Percentiles rank a stretch among this genome's conserved stretches.
Evolutionary conservation across 30 jellyfish, hydroid and myxozoan genomes (phyloP).

Genomic region (Aurelia aurita): DNA sequence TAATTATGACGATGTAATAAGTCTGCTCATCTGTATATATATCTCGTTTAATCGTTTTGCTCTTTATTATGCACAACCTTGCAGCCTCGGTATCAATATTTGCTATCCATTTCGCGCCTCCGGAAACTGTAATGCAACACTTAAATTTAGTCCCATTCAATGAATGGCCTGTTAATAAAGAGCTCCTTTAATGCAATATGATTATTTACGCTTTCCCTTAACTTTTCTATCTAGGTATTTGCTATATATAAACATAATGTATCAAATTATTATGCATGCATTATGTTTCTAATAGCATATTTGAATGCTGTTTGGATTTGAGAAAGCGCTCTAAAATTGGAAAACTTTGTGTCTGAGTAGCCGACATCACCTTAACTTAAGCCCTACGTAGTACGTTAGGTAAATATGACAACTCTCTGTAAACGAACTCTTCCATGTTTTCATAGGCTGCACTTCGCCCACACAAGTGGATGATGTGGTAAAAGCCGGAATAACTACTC

Average conservation of each 20-base stretch:
- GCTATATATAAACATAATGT: conserved; percentile 36
- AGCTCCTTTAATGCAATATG: not conserved
- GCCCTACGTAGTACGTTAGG: conserved; percentile 9
- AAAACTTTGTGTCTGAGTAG: conserved; percentile 32
- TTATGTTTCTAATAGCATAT: conserved; percentile 8
- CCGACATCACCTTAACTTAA: conserved; percentile 8
- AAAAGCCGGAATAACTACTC: too few relatives aligned
- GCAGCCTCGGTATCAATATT: too few relatives aligned
- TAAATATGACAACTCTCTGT: conserved; percentile 25
- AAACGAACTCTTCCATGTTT: not conserved
- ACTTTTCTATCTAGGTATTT: conserved; percentile 10
- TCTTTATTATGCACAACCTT: too few relatives aligned
- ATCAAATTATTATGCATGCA: conserved; percentile 35
- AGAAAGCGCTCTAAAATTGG: conserved; percentile 24
- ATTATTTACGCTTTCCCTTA: conserved; percentile 8
- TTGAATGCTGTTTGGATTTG: conserved; percentile 35
- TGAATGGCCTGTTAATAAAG: too few relatives aligned
- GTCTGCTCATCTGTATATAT: too few relatives aligned
- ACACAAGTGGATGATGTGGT: conserved; percentile 62
- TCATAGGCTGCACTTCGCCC: conserved; percentile 56
- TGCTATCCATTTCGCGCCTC: too few relatives aligned
- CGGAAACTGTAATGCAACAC: too few relatives aligned
- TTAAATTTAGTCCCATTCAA: too few relatives aligned
- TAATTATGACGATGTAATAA: too few relatives aligned
- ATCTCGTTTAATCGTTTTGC: too few relatives aligned